Evolutionary conservation across 2,888 invertebrate species (phyloP).

Genomic region (Lottia scabra): DNA sequence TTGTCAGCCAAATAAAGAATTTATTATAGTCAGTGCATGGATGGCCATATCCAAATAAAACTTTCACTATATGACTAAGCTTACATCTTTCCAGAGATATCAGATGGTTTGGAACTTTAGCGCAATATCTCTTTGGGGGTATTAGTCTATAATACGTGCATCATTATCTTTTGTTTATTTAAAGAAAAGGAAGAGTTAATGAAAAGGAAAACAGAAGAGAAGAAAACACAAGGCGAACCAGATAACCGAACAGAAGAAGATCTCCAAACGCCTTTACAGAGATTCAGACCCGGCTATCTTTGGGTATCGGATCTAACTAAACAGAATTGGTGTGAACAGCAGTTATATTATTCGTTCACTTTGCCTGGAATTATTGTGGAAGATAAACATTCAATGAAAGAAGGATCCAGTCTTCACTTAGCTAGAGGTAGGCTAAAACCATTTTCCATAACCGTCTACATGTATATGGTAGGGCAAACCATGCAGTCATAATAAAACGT

Average conservation of each 20-base stretch:
- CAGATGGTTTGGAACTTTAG: no score
- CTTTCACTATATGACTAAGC: no score
- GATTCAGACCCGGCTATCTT: constrained; percentile 51
- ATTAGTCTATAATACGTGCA: no score
- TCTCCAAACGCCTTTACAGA: constrained; percentile 33
- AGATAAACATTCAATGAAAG: constrained; percentile 40
- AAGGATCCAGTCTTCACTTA: constrained; percentile 57
- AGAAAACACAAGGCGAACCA: constrained; percentile 12
- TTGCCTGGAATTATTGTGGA: constrained; percentile 42
- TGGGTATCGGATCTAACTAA: constrained; percentile 59
- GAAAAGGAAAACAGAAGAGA: background rate
- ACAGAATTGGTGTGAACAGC: constrained; percentile 65
- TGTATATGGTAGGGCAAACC: no score
- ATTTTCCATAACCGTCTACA: no score
- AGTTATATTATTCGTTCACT: constrained; percentile 55
- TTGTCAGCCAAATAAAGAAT: no score
- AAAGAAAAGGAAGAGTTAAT: background rate
- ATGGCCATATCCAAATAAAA: no score
- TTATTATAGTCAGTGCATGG: no score
- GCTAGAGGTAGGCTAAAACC: constrained; percentile 48
- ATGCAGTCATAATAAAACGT: no score
- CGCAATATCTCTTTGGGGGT: no score
- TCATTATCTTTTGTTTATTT: no score
- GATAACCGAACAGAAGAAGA: background rate
- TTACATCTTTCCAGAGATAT: no score